Conservation (phyloP, 2,113 vertebrate species). For the Hemiscyllium ocellatum region DNA sequence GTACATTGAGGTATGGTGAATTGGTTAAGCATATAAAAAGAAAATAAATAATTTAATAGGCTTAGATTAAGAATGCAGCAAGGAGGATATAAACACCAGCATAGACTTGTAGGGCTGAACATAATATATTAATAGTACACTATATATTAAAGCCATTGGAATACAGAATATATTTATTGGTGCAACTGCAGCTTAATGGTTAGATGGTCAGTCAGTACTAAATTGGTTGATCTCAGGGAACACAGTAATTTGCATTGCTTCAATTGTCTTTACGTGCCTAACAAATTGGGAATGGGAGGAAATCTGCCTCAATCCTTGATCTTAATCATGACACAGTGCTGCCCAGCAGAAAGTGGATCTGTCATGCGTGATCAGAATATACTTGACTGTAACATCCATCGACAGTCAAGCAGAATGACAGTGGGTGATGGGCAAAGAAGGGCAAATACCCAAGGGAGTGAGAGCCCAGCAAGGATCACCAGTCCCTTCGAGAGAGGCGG, state of each 20-base stretch:
- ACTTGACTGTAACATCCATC: background rate
- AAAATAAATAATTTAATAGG: background rate
- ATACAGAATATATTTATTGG: background rate
- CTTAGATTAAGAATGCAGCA: background rate
- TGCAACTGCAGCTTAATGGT: background rate
- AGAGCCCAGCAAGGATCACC: background rate
- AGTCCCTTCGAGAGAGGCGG: background rate
- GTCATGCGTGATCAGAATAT: background rate
- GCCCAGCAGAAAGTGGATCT: background rate
- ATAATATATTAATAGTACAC: background rate
- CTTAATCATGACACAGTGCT: background rate
- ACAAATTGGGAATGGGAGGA: background rate
- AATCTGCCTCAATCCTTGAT: background rate
- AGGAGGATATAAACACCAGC: background rate
- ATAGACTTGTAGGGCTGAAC: background rate
- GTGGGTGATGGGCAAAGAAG: background rate
- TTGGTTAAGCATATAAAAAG: too few relatives aligned
- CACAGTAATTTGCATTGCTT: background rate
- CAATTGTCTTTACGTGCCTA: background rate
- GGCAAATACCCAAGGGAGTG: fast-evolving
- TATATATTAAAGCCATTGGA: background rate
- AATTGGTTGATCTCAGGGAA: background rate
- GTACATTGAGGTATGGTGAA: too few relatives aligned
- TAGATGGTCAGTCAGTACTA: background rate
- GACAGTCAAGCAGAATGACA: background rate